Conservation (phyloP, 2,797 vertebrate genomes). For the Picus viridis region DNA sequence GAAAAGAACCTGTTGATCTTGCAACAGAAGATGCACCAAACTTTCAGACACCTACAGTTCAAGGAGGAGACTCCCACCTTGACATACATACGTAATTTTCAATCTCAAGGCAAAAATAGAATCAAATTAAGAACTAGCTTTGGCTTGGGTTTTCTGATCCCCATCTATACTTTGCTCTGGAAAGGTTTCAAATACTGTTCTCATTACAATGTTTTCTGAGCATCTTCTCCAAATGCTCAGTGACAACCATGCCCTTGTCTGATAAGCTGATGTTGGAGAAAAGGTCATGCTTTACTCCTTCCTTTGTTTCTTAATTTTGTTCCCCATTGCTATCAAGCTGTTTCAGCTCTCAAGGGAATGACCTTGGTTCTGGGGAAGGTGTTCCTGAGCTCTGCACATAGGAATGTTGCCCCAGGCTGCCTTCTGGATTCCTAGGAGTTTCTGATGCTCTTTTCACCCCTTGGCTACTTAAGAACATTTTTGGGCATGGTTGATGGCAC, state of each 20-base stretch:
- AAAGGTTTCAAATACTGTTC: conserved; percentile 8
- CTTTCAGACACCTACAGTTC: conserved; percentile 45
- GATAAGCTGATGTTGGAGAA: neutral
- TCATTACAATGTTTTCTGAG: neutral
- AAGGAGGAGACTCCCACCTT: neutral
- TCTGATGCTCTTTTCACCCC: conserved; percentile 49
- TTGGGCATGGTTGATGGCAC: conserved; percentile 47
- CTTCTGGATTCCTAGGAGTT: neutral
- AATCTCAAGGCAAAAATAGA: neutral
- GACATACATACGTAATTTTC: neutral
- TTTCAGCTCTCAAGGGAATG: neutral
- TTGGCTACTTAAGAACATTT: conserved; percentile 54
- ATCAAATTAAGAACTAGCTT: neutral
- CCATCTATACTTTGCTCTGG: neutral
- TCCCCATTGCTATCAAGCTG: neutral
- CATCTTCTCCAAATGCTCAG: neutral
- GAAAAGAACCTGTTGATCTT: neutral
- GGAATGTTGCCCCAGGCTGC: conserved; percentile 47
- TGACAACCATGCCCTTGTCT: neutral
- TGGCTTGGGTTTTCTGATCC: neutral
- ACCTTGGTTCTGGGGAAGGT: neutral
- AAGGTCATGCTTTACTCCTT: neutral
- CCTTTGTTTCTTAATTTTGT: neutral
- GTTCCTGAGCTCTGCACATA: conserved; percentile 38
- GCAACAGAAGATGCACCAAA: neutral